Base-by-base conservation (phyloP, 2,888 invertebrate species). In the Cataglyphis livida region DNA sequence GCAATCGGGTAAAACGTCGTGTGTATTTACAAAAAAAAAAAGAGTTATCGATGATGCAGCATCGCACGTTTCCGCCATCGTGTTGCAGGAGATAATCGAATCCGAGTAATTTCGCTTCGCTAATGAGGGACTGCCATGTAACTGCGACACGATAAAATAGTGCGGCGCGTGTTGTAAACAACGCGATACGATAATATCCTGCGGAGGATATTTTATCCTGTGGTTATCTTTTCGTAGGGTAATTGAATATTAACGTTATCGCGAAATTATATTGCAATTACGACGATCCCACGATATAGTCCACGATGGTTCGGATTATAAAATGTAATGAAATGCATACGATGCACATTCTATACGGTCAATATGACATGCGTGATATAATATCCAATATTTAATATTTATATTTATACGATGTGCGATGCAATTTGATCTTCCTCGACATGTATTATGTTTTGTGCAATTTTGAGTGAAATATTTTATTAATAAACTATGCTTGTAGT, bases 1-100 rank as follows among this genome's bases (percentile, higher is more conserved):
- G 86, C 78, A 83, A 70, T 84, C 84, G 84, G n/a, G 21, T 7
- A n/a, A 73, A 73, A 73, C 44, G 32, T 61, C 41, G 59, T 25
- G 9, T 32, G 28, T 74, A 61, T 28, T n/a, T 28, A 15, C 35
- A 74, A 74, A 74, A 74, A 74, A 74, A 74, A 21, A 15, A 74
- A 61, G 15, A n/a, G 44, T n/a, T 38, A 28, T 66, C 44, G 74
- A 59, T 81, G 57, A 75, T 54, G 41, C 15, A 12, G 38, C 10
- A 10, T 21, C 9, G 10, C 44, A 18, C 38, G 21, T 32, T 51
- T 64, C 68, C 44, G 51, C 57, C 28, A 61, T 18, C 15, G 44
- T 18, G 35, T 12, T 70, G 12, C 66, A 70, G 38, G 65, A 57
- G 51, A 44, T 78, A 78, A 83, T 71, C 78, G 57, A 78, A 70